Percentiles rank a stretch among this genome's conserved stretches.
Evolutionary conservation across 1,140 invertebrate species (phyloP).

Genomic region (Chrysomallon squamiferum): DNA sequence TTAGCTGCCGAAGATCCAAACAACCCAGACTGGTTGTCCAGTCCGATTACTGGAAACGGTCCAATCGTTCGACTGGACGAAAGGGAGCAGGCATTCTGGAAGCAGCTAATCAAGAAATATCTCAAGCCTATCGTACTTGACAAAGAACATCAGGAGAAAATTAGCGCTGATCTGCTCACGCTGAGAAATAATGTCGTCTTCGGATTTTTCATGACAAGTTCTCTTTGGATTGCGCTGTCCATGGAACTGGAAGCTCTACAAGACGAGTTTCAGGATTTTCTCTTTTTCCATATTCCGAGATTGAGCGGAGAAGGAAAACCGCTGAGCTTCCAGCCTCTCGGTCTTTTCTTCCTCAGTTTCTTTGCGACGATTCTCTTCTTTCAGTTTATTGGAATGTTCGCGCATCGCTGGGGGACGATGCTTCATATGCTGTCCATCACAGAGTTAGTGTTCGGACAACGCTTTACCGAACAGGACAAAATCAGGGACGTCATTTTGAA

Average conservation of each 20-base stretch:
- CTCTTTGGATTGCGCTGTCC: slow-evolving; percentile 96
- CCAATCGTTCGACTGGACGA: slow-evolving; percentile 58
- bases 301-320: slow-evolving; percentile 24
- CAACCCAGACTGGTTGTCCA: slow-evolving; percentile 36
- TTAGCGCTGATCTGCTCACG: slow-evolving; percentile 84
- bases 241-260: slow-evolving; percentile 93
- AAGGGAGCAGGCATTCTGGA: slow-evolving; percentile 48
- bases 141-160: slow-evolving; percentile 41
- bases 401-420: slow-evolving; percentile 87
- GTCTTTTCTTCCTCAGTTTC: slow-evolving; percentile 64
- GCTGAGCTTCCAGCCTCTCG: slow-evolving; percentile 60
- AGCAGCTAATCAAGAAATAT: slow-evolving; percentile 51
- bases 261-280: slow-evolving; percentile 69
- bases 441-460: slow-evolving; percentile 32
- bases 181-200: slow-evolving; percentile 93
- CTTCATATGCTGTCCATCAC: slow-evolving; percentile 97
- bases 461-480: slow-evolving; percentile 44
- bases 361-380: slow-evolving; percentile 64
- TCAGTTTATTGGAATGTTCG: slow-evolving; percentile 66
- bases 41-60: slow-evolving; percentile 81
- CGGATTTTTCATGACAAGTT: slow-evolving; percentile 97
- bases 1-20: slow-evolving; percentile 23
- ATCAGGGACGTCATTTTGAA: slow-evolving; percentile 41
- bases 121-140: slow-evolving; percentile 51
- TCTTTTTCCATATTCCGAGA: slow-evolving; percentile 73